Base-by-base conservation (phyloP, 2,888 invertebrate genomes). In the Azorinus chamasolen region DNA sequence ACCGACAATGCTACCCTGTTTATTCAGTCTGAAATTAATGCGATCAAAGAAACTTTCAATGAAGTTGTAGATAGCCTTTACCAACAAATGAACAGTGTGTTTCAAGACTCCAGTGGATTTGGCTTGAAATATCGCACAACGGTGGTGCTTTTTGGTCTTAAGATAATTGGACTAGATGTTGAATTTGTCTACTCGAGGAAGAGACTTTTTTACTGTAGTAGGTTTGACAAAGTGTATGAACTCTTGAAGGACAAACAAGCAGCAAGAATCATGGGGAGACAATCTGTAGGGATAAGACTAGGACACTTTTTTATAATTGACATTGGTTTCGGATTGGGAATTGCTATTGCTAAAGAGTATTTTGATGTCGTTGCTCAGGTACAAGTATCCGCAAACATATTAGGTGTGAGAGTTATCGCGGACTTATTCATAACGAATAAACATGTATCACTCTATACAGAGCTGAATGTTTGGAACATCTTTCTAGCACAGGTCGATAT, bases 401-500 rank as follows among this genome's bases (percentile, higher is more conserved):
- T 81, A 16, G 77, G 74, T 3, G 51, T 82, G 14, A 20, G 16
- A 6, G 16, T 50, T 14, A 43, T 32, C 1, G 55, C 37, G 10
- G 78, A 82, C 50, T 2, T 79, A 2, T 64, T 75, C n/a, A 58
- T 82, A 0, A 62, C 16, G 6, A 45, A 57, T 14, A 65, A 41
- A 10, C 68, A 75, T 12, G 16, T 75, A 0, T 37, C 54, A n/a
- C 18, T 64, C 10, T 18, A 39, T 41, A 12, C 73, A 2, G 79
- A 79, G 70, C 74, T 65, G 16, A 73, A 73, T 32, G 24, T 81
- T 24, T 83, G 76, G 76, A 57, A 55, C 18, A 48, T 74, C 12
- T 81, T 77, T 32, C 16, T 59, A 0, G 81, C 57, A 12, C 66
- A 68, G 46, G 5, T 83, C 4, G 58, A 69, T 22, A 39, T 72